phyloP scores from a whole-genome alignment of 2,888 invertebrate genomes.

The Drosophila mayaguana region DNA sequence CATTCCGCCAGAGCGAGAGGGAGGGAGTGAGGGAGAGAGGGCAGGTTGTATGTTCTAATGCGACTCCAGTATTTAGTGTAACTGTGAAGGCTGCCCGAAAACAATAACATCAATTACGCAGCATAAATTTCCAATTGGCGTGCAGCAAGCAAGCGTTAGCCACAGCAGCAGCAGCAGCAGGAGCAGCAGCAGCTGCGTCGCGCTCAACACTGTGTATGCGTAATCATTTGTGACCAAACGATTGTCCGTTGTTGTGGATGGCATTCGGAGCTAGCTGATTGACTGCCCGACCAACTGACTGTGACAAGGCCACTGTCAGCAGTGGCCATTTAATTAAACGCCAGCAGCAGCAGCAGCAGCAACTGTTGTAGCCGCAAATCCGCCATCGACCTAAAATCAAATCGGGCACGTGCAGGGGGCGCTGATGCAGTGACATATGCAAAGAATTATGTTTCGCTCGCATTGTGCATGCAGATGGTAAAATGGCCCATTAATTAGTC shows the following conservation, averaged over 20 bases:
- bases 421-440: constrained; percentile 23
- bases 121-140: constrained; percentile 36
- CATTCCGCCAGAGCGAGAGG: neutral
- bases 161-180: neutral
- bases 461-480: constrained; percentile 44
- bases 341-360: constrained; percentile 1
- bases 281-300: constrained; percentile 40
- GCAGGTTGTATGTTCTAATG: neutral
- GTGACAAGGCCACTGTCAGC: constrained; percentile 29
- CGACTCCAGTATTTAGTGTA: constrained; percentile 8
- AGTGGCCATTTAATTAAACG: constrained; percentile 63
- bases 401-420: constrained; percentile 5
- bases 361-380: constrained; percentile 36
- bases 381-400: constrained; percentile 47
- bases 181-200: constrained; percentile 7
- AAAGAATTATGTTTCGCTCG: constrained; percentile 30
- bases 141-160: constrained; percentile 15
- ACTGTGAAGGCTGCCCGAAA: constrained; percentile 13
- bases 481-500: constrained; percentile 66
- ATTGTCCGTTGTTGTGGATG: constrained; percentile 14
- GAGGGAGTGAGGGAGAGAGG: neutral
- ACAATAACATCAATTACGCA: constrained; percentile 30
- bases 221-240: constrained; percentile 51
- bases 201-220: constrained; percentile 43
- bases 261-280: constrained; percentile 36